Conservation (phyloP, 2,797 vertebrate species). For the Phoeniculus purpureus region DNA sequence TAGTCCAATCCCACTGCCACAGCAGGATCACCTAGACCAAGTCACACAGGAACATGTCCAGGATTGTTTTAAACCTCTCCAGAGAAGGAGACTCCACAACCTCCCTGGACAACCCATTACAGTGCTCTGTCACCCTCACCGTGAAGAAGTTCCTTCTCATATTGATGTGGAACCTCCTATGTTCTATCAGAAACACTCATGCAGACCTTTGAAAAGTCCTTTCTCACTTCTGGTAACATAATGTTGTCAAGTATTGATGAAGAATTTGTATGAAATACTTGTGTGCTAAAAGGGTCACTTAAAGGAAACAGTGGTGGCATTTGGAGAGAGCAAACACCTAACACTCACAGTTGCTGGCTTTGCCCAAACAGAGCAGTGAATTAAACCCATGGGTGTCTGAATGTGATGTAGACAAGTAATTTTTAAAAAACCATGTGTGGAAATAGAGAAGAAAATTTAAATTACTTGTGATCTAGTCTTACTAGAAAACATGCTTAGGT, state of each 20-base stretch:
- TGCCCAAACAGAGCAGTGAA: neutral
- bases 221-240: neutral
- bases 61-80: no score
- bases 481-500: neutral
- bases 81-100: no score
- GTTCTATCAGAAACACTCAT: neutral
- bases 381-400: neutral
- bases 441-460: neutral
- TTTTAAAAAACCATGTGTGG: neutral
- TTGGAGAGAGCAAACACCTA: neutral
- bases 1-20: no score
- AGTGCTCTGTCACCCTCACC: no score
- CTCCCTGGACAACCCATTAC: no score
- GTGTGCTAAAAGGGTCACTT: neutral
- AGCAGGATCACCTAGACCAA: no score
- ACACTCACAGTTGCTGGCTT: neutral
- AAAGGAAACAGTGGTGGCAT: neutral
- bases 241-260: neutral
- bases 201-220: neutral
- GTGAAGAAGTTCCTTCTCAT: no score
- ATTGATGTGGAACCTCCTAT: no score
- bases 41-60: no score
- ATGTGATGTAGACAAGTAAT: neutral
- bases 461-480: neutral
- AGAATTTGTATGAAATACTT: neutral